Percentiles rank a stretch among this genome's conserved stretches.
Conservation (phyloP, 2,888 invertebrate species). For the Himalopsyche kuldschensis region DNA sequence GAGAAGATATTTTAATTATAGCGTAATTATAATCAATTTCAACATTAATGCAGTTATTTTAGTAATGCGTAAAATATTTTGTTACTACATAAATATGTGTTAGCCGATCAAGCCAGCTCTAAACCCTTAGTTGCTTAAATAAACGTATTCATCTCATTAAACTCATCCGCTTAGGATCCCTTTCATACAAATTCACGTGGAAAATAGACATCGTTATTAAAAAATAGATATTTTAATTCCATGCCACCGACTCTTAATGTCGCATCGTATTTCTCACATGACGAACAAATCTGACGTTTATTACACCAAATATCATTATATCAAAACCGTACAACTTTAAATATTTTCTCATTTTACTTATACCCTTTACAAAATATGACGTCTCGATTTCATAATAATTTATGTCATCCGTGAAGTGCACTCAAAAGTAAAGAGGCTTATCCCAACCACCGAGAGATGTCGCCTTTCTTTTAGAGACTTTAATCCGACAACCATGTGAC, state of each 20-base stretch:
- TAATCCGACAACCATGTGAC: slow-evolving; percentile 38
- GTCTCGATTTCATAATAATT: neutral
- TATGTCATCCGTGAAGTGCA: neutral
- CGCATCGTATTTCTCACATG: neutral
- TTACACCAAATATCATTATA: slow-evolving; percentile 14
- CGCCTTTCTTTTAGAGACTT: slow-evolving; percentile 27
- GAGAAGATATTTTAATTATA: too few species aligned
- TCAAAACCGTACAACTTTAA: neutral
- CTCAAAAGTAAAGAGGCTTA: neutral
- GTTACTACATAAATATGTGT: too few species aligned
- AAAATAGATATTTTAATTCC: neutral
- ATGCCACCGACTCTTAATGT: slow-evolving; percentile 21
- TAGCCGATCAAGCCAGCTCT: too few species aligned
- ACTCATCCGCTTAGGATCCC: neutral
- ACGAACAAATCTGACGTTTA: slow-evolving; percentile 14
- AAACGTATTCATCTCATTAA: neutral
- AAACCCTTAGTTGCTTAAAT: neutral
- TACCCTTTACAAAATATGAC: neutral
- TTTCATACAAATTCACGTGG: neutral
- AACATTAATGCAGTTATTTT: too few species aligned
- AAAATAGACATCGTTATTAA: neutral
- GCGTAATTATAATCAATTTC: too few species aligned
- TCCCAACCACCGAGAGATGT: slow-evolving; percentile 24
- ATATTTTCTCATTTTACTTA: neutral
- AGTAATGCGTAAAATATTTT: too few species aligned